A percentile compares a stretch with the other conserved stretches of the same genome.
Evolutionary conservation across 23 tunicate genomes (phyloP).

Genomic region (Ciona savignyi): DNA sequence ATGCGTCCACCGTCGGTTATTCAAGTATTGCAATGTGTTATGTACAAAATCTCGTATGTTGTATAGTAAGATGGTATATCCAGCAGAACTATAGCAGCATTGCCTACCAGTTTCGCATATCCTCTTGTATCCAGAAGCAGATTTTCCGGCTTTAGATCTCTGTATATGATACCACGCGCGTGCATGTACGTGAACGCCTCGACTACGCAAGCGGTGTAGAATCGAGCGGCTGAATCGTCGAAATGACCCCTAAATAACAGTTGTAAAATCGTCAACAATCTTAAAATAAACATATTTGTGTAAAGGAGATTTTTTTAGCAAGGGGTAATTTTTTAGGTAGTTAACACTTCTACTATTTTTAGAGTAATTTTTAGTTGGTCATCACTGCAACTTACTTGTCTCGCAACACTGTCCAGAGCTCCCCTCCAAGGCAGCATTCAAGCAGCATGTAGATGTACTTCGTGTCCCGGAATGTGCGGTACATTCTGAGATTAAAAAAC

Average conservation of each 20-base stretch:
- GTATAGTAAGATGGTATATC: no score
- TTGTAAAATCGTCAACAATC: no score
- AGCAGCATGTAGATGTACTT: slow-evolving; percentile 88
- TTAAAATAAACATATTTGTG: no score
- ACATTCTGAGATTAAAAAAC: slow-evolving; percentile 58
- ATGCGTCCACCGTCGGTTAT: no score
- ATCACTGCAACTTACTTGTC: slow-evolving; percentile 77
- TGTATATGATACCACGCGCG: slow-evolving; percentile 63
- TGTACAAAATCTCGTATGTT: no score
- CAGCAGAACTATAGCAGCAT: no score
- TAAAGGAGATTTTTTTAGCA: no score
- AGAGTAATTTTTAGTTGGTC: no score
- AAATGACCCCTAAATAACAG: slow-evolving; percentile 70
- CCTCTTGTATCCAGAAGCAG: slow-evolving; percentile 71
- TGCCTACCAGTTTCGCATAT: slow-evolving; percentile 80
- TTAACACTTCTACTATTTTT: no score
- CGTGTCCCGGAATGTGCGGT: slow-evolving; percentile 83
- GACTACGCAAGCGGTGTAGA: slow-evolving; percentile 88
- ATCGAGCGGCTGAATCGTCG: slow-evolving; percentile 61
- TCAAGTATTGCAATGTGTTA: no score
- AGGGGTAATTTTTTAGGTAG: no score
- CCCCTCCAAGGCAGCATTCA: slow-evolving; percentile 91
- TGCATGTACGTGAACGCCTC: slow-evolving; percentile 89
- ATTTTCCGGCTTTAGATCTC: slow-evolving; percentile 89
- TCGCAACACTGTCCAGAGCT: slow-evolving; percentile 88